Base-by-base conservation (phyloP, 30 jellyfish, hydroid and myxozoan species). In the Aurelia sp. region DNA sequence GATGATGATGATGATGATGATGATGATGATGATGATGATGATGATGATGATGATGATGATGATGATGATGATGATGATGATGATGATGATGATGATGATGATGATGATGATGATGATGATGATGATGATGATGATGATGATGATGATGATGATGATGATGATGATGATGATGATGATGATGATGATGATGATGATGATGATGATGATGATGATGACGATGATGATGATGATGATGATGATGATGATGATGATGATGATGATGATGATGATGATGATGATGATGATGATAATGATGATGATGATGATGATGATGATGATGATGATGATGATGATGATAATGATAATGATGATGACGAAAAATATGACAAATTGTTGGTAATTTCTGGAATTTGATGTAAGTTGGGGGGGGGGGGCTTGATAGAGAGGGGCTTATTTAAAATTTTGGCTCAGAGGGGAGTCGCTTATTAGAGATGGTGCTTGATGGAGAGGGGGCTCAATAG, bases 121-220 rank as follows among this genome's bases (percentile, higher is more conserved):
- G n/a, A n/a, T n/a, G n/a, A n/a, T n/a, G 66, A 57, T 0, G 66
- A 57, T 57, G 2, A 57, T n/a, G 2, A 57, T 57, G 66, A 57
- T n/a, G 19, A 57, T 57, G 2, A 57, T n/a, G 66, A 57, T 57
- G 66, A 57, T n/a, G 66, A 57, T 57, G 66, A 57, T n/a, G 66
- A 57, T 57, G 66, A 57, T 13, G 66, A 57, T 57, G 66, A 57
- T n/a, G 19, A 57, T 57, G 66, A 57, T n/a, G 66, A 57, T 57
- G 66, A 57, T n/a, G 19, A 57, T 57, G 66, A 57, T n/a, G 66
- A 57, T 57, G 66, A 57, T n/a, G 19, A 57, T 15, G 66, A 57
- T 57, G 19, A 57, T 57, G 66, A 57, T n/a, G 19, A 57, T 57
- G 66, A 57, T 57, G 19, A 57, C 2, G 66, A 57, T 2, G 19